phyloP scores from a whole-genome alignment of 2,888 invertebrate species.

The Netelia fuscicornis region DNA sequence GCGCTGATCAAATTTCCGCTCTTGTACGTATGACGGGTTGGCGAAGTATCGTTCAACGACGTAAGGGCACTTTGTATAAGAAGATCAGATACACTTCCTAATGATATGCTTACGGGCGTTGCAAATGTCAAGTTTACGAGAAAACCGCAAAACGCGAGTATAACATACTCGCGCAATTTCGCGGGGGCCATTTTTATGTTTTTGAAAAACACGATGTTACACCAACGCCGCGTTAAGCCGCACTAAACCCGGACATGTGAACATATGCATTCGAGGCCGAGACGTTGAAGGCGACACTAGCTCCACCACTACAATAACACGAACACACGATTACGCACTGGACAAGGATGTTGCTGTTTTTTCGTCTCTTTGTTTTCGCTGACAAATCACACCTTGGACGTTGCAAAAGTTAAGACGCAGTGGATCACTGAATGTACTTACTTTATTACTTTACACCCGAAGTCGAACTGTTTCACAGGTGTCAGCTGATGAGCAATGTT shows the following conservation, averaged over 20 bases:
- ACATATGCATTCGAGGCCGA: not conserved
- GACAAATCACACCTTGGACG: slow-evolving; percentile 5
- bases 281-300: slow-evolving; percentile 1
- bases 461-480: no score
- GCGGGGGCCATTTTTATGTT: slow-evolving; percentile 36
- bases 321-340: not conserved
- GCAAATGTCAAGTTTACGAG: slow-evolving; percentile 28
- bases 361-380: slow-evolving; percentile 8
- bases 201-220: slow-evolving; percentile 4
- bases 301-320: not conserved
- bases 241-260: slow-evolving; percentile 11
- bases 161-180: slow-evolving; percentile 2
- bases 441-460: not conserved
- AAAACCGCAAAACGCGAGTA: slow-evolving; percentile 19
- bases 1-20: slow-evolving; percentile 79
- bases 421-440: not conserved
- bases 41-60: slow-evolving; percentile 77
- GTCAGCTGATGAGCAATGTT: no score
- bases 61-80: slow-evolving; percentile 77
- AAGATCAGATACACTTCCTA: slow-evolving; percentile 72
- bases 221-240: slow-evolving; percentile 24
- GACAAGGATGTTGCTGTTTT: not conserved
- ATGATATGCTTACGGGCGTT: slow-evolving; percentile 72
- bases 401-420: slow-evolving; percentile 21
- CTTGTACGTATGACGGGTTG: slow-evolving; percentile 77